phyloP scores from a whole-genome alignment of 2,888 invertebrate genomes.

The Nemurella pictetii region DNA sequence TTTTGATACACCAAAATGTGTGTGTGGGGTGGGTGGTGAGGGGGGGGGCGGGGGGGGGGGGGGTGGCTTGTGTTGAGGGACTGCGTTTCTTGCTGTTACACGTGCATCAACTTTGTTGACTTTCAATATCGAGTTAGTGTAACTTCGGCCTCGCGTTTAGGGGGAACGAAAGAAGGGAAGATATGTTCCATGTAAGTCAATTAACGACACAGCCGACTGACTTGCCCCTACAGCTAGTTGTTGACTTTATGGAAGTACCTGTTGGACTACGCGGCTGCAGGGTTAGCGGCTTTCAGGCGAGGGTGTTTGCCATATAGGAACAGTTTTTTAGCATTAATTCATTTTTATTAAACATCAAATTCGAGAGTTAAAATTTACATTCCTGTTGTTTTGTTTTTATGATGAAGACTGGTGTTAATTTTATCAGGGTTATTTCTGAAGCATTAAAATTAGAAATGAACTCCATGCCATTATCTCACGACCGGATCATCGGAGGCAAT shows the following conservation, averaged over 20 bases:
- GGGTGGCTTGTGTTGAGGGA: neutral
- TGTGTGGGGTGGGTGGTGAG: neutral
- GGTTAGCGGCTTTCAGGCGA: neutral
- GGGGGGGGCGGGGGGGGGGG: neutral
- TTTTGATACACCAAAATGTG: neutral
- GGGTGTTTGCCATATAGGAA: neutral
- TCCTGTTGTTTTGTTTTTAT: too few relatives aligned
- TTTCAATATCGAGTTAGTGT: conserved; percentile 27
- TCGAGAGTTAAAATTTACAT: too few relatives aligned
- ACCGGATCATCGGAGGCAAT: neutral
- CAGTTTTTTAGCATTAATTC: neutral
- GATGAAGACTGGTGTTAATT: too few relatives aligned
- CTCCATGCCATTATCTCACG: too few relatives aligned
- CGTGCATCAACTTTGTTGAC: conserved; percentile 17
- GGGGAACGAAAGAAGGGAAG: neutral
- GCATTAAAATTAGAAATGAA: too few relatives aligned
- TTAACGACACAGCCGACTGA: neutral
- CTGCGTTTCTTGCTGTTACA: neutral
- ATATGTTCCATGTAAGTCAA: conserved; percentile 4
- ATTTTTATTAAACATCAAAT: too few relatives aligned
- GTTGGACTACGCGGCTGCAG: neutral
- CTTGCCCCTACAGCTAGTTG: neutral
- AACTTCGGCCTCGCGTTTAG: conserved; percentile 8
- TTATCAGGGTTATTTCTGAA: too few relatives aligned
- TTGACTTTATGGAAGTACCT: neutral